Conservation (phyloP, 2,113 vertebrate species). For the Emydocephalus ijimae region DNA sequence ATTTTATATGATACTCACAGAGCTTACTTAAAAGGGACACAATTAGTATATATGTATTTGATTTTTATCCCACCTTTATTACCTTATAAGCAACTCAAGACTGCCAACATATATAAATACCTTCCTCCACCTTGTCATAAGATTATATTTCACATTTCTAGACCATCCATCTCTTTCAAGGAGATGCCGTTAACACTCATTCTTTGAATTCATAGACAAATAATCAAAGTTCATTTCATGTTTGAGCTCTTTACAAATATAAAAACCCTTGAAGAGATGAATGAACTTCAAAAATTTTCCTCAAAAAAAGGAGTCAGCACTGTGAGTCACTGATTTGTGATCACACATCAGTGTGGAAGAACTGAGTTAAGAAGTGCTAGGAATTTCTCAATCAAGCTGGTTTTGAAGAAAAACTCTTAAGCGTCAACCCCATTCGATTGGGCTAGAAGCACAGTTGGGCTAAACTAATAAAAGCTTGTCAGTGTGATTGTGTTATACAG, state of each 20-base stretch:
- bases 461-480: neutral
- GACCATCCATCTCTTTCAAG: neutral
- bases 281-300: neutral
- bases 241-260: neutral
- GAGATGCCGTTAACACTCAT: neutral
- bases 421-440: neutral
- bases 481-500: neutral
- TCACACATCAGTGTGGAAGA: constrained; percentile 10
- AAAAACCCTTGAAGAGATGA: neutral
- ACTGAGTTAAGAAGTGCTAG: neutral
- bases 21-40: neutral
- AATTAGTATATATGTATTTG: neutral
- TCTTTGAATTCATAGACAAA: neutral
- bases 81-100: neutral
- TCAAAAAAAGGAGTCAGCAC: neutral
- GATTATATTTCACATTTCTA: neutral
- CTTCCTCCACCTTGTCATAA: neutral
- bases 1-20: neutral
- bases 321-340: neutral
- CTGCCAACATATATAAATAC: neutral
- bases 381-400: neutral
- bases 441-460: neutral
- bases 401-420: neutral
- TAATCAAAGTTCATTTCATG: neutral
- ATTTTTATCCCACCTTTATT: neutral